phyloP scores from a whole-genome alignment of 2,113 vertebrate species.

The Anhinga rufa region DNA sequence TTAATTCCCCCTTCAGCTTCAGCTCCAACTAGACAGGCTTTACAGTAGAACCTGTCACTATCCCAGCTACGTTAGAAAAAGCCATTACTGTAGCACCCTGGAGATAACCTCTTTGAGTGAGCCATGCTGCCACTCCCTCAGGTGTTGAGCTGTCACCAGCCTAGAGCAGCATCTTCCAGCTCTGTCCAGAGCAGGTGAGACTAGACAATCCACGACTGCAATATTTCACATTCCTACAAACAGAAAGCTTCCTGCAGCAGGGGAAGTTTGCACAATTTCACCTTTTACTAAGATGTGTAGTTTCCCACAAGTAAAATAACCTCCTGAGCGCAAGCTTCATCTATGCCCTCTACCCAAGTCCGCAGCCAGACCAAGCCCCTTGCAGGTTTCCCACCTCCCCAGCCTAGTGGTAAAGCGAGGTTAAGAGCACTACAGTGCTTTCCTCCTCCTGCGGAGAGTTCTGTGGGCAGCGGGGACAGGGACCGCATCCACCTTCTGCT shows the following conservation, averaged over 20 bases:
- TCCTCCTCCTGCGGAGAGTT: background rate
- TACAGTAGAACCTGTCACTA: background rate
- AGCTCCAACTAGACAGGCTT: background rate
- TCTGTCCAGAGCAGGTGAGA: background rate
- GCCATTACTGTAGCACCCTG: background rate
- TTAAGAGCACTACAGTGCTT: background rate
- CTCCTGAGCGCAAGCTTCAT: background rate
- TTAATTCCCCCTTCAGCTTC: background rate
- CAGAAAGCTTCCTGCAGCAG: background rate
- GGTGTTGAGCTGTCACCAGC: conserved; percentile 7
- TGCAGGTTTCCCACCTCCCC: background rate
- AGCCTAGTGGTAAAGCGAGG: background rate
- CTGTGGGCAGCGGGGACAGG: background rate
- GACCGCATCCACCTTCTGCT: background rate
- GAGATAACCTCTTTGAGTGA: background rate
- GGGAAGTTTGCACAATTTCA: background rate
- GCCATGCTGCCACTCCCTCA: background rate
- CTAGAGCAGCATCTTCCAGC: background rate
- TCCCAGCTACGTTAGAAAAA: background rate
- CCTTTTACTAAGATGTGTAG: background rate
- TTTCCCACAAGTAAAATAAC: background rate
- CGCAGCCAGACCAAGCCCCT: background rate
- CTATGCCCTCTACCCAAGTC: background rate
- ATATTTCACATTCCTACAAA: background rate
- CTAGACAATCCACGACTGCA: background rate